These are phyloP conservation scores for Coilia nasus DNA, from an alignment of 2,797 vertebrate species.

Conservation along the genomic window DNA sequence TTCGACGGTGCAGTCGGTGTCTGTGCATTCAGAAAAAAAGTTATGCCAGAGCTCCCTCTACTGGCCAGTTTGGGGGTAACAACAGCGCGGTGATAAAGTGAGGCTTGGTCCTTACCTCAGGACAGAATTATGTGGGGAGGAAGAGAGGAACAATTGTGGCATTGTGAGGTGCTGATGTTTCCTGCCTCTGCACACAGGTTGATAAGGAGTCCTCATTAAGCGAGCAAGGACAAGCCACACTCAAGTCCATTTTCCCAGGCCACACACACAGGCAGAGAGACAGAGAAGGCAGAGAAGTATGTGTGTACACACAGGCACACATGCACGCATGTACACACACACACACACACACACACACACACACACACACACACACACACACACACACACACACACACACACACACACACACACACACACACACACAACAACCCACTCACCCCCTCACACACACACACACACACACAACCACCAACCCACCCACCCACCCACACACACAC, in stretches of 20 bases:
- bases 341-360: background rate
- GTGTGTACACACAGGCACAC: background rate
- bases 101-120: background rate
- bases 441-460: background rate
- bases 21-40: no score
- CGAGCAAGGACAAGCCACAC: background rate
- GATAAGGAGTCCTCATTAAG: background rate
- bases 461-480: background rate
- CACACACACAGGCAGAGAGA: background rate
- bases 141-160: background rate
- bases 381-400: no score
- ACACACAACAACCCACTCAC: background rate
- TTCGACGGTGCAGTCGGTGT: no score
- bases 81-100: background rate
- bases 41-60: background rate
- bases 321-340: background rate
- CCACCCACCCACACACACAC: background rate
- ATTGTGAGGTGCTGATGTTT: slow-evolving; percentile 23
- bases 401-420: background rate
- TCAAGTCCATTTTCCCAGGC: slow-evolving; percentile 11
- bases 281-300: no score
- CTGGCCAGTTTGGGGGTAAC: background rate
- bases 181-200: background rate
- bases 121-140: background rate
- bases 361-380: background rate